These are phyloP conservation scores for Gnathonemus echidnorhynchus DNA, from an alignment of 2,113 vertebrate genomes.

Conservation along the genomic window DNA sequence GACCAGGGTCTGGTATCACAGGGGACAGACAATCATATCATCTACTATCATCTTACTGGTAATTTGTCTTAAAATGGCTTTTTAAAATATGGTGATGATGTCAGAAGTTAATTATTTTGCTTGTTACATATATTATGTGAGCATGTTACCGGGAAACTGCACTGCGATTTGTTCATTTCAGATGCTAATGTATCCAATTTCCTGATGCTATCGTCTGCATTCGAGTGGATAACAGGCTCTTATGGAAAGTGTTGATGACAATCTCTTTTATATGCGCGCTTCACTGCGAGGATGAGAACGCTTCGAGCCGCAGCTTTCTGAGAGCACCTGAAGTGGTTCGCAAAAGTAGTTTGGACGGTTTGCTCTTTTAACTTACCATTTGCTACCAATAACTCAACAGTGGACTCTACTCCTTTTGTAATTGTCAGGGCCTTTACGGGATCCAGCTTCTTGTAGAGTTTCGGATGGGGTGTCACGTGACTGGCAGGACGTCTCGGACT, in stretches of 20 bases:
- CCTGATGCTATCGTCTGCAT: background rate
- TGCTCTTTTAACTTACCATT: background rate
- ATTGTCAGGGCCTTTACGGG: background rate
- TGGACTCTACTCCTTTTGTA: background rate
- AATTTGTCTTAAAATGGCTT: background rate
- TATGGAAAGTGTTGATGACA: background rate
- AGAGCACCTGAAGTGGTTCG: background rate
- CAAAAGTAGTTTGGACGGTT: background rate
- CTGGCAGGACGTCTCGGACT: background rate
- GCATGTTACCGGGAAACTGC: background rate
- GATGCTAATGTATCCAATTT: slow-evolving; percentile 6
- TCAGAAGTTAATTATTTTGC: background rate
- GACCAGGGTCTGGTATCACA: background rate
- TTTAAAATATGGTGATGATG: background rate
- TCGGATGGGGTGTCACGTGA: background rate
- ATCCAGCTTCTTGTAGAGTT: background rate
- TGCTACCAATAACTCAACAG: background rate
- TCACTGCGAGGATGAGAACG: background rate
- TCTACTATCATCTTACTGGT: background rate
- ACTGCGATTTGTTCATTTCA: background rate
- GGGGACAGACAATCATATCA: background rate
- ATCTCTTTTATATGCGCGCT: background rate
- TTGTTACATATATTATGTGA: background rate
- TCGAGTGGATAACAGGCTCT: background rate
- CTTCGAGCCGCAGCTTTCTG: background rate